Evolutionary conservation across 64 coral and sea anemone genomes (phyloP).

Genomic region (Montipora foliosa): DNA sequence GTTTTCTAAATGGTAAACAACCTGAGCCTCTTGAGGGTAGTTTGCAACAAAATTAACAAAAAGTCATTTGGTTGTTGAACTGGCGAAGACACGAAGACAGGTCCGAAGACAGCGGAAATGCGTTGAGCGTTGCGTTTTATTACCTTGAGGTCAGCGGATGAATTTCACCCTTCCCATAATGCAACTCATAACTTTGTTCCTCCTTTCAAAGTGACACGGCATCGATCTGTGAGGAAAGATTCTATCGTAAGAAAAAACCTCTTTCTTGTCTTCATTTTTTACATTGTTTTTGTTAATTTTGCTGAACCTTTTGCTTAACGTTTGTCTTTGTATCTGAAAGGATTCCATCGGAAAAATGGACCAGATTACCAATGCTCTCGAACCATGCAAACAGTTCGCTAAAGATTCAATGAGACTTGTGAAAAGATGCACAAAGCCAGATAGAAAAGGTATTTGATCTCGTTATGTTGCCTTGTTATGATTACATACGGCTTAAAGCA

Average conservation of each 20-base stretch:
- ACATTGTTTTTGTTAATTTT: not conserved
- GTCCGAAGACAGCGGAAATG: no score
- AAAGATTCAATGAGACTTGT: constrained; percentile 99
- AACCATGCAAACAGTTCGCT: constrained; percentile 98
- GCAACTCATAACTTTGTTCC: not conserved
- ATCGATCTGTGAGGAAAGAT: constrained; percentile 19
- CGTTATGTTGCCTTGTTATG: not conserved
- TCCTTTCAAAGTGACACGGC: constrained; percentile 86
- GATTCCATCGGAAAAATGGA: constrained; percentile 82
- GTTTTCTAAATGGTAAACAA: no score
- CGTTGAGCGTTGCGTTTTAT: no score
- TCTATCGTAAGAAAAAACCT: constrained; percentile 20
- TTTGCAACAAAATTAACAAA: no score
- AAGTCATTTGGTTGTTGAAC: no score
- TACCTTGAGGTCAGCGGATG: not conserved
- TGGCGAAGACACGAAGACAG: no score
- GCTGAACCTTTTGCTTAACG: not conserved
- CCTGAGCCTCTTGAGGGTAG: no score
- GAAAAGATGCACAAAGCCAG: constrained; percentile 98
- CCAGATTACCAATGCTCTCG: constrained; percentile 90
- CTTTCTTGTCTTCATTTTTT: not conserved
- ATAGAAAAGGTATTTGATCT: constrained; percentile 90
- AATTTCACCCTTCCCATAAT: constrained; percentile 64
- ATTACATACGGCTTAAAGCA: not conserved
- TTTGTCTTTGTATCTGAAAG: not conserved